Base-by-base conservation (phyloP, 1,140 invertebrate species). In the Drosophila nannoptera region DNA sequence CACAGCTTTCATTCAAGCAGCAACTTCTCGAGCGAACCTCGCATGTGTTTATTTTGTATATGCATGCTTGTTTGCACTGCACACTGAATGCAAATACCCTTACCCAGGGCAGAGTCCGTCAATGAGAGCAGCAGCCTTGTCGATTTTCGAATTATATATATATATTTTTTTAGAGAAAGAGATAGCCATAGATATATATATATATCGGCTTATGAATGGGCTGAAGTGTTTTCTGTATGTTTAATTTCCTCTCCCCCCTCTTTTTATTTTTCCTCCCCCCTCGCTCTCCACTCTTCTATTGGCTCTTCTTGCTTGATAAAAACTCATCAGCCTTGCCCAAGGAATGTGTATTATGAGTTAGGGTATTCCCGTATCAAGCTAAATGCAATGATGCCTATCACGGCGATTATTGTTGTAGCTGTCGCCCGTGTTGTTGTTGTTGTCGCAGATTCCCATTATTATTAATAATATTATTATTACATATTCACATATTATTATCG, bases 401-500 rank as follows among this genome's bases (percentile, higher is more conserved):
- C n/a, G 31, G 38, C 60, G 49, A 54, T 59, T 42, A 65, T 43
- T 11, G 50, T 53, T 50, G 9, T 40, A 22, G 22, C 22, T 22
- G 22, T 22, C 3, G 22, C 22, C 22, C 22, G 1, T 45, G 14
- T 59, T 53, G 12, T 35, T 31, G 29, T 50, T 31, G 43, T 43
- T 38, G 29, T 14, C 38, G 22, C 36, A 32, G n/a, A 29, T 61
- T 12, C 12, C 7, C 29, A 53, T 61, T 63, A 42, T 50, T 61
- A 46, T 46, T 54, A 42, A 45, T 61, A 53, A 36, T 63, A 65
- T 49, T 54, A 65, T 65, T 65, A 49, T 40, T 56, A 48, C 29
- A 40, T 36, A 40, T 14, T 65, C 9, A 49, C 33, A 43, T 53
- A 58, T 53, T 58, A 59, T 69, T 62, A 59, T 65, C 53, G 29